Base-by-base conservation (phyloP, 1,140 invertebrate species). In the Drosophila persimilis region DNA sequence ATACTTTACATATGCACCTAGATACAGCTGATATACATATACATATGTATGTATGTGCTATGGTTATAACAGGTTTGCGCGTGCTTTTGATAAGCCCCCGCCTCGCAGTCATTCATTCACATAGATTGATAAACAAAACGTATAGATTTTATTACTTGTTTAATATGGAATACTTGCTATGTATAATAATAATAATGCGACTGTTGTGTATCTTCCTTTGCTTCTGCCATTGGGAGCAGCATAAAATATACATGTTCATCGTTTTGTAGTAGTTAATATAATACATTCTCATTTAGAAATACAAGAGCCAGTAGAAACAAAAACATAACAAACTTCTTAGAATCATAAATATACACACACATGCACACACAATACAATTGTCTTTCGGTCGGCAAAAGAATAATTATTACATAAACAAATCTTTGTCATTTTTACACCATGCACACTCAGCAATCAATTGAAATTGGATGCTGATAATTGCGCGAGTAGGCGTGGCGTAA, bases 211-310 rank as follows among this genome's bases (percentile, higher is more conserved):
- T 59, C 20, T 70, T 61, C 57, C 65, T 78, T 61, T 65, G 84
- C 75, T 79, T 72, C 65, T 84, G 80, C 44, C 31, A 41, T 45
- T 51, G 61, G 59, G 74, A 78, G 71, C 61, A 78, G 83, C 65
- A 61, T 79, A 57, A 88, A 83, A 79, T 83, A 88, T 81, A 86
- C 64, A 86, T 52, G 65, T 56, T 79, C 59, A 74, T 69, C 58
- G 66, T 79, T 89, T 84, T 79, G 39, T 72, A 56, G 80, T 84
- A 84, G 76, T 85, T 76, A 84, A 84, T 84, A 84, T 84, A 84
- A 84, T 84, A 84, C 80, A 84, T 76, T 79, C 48, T 69, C 26
- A 52, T 50, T 67, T 81, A 66, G 65, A 78, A 60, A 67, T 65
- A 61, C 22, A 79, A 73, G 66, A 59, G 80, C 80, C 75, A 80